These are phyloP conservation scores for Sterna hirundo DNA, from an alignment of 2,113 vertebrate genomes.

Conservation along the genomic window DNA sequence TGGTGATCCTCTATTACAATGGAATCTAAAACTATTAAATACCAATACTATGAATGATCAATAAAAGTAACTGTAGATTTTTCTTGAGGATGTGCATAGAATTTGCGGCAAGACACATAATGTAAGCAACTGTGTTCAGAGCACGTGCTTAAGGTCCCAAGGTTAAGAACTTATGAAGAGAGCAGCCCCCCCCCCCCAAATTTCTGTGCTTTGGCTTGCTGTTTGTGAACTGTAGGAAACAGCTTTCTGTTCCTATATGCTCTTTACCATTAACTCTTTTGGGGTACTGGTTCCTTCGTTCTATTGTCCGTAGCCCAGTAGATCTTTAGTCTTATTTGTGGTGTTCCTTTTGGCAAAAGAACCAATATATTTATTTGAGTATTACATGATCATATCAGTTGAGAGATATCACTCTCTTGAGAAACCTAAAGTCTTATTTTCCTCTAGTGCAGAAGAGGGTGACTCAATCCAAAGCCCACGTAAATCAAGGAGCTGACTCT, in stretches of 20 bases:
- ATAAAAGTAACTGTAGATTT: not conserved
- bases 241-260: not conserved
- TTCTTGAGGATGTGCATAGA: not conserved
- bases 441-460: not conserved
- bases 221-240: not conserved
- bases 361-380: not conserved
- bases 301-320: not conserved
- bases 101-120: not conserved
- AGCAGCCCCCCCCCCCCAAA: rapidly evolving
- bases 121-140: not conserved
- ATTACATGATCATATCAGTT: not conserved
- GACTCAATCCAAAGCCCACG: not conserved
- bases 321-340: not conserved
- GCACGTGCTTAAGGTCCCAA: not conserved
- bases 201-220: not conserved
- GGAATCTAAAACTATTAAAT: not conserved
- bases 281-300: not conserved
- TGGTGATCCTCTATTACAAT: not conserved
- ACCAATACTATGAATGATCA: not conserved
- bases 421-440: not conserved
- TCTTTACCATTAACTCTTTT: not conserved
- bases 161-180: not conserved
- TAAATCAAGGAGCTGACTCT: not conserved
- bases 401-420: not conserved
- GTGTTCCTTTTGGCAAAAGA: not conserved